Conservation (phyloP, 1,140 invertebrate genomes). For the Heliconius hermathena region DNA sequence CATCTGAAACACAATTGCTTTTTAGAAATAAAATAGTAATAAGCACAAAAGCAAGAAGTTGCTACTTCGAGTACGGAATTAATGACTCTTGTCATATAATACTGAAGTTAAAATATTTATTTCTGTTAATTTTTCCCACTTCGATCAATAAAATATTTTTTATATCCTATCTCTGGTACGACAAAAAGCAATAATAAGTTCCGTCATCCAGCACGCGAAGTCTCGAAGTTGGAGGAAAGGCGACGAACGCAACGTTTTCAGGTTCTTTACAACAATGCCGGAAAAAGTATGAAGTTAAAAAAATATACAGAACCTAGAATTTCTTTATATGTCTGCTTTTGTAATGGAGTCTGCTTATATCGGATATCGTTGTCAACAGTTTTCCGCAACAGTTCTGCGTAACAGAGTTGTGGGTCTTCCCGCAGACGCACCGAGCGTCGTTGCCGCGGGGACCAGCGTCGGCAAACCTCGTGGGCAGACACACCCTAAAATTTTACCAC, state of each 20-base stretch:
- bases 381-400: constrained; percentile 73
- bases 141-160: no score
- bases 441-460: constrained; percentile 55
- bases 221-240: no score
- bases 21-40: neutral
- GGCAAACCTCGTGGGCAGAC: constrained; percentile 53
- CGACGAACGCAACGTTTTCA: no score
- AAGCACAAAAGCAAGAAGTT: neutral
- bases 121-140: no score
- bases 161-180: no score
- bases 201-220: no score
- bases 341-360: constrained; percentile 75
- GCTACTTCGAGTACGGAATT: neutral
- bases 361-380: constrained; percentile 81
- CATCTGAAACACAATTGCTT: constrained; percentile 58
- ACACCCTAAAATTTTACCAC: constrained; percentile 51
- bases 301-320: constrained; percentile 70
- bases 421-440: constrained; percentile 55
- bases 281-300: neutral
- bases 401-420: constrained; percentile 80
- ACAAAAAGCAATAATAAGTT: no score
- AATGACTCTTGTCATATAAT: neutral
- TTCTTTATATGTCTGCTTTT: constrained; percentile 79
- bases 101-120: no score
- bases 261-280: no score